Percentiles rank a stretch among this genome's conserved stretches.
phyloP scores from a whole-genome alignment of 2,888 invertebrate genomes.

The Eupithecia pulchellata region DNA sequence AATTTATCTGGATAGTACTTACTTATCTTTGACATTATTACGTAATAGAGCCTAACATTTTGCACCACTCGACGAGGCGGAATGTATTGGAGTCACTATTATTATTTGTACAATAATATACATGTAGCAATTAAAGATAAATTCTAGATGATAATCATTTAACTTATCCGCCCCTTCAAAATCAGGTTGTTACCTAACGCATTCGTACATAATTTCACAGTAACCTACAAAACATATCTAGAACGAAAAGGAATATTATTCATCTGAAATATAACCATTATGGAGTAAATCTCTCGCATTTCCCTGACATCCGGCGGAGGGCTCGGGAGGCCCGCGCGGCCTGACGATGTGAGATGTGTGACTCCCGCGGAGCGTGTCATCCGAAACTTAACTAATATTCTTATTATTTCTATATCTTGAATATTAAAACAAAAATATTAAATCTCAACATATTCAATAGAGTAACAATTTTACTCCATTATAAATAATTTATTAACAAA shows the following conservation, averaged over 20 bases:
- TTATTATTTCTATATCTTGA: neutral
- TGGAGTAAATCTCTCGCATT: constrained; percentile 29
- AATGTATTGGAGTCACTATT: no score
- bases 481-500: neutral
- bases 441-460: neutral
- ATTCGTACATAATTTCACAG: neutral
- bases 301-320: constrained; percentile 33
- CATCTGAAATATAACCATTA: constrained; percentile 17
- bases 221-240: neutral
- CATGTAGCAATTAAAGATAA: no score
- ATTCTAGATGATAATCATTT: no score
- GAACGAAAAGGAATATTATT: neutral
- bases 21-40: no score
- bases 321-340: constrained; percentile 4
- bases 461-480: neutral
- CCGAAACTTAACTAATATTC: neutral
- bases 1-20: no score
- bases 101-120: no score
- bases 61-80: no score
- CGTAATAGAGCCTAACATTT: no score
- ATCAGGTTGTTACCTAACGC: neutral
- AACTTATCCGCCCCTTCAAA: no score
- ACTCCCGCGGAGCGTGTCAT: neutral
- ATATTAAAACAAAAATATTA: neutral
- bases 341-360: neutral